Percentiles rank a stretch among this genome's conserved stretches.
phyloP scores from a whole-genome alignment of 2,888 invertebrate genomes.

The Entomobrya proxima region DNA sequence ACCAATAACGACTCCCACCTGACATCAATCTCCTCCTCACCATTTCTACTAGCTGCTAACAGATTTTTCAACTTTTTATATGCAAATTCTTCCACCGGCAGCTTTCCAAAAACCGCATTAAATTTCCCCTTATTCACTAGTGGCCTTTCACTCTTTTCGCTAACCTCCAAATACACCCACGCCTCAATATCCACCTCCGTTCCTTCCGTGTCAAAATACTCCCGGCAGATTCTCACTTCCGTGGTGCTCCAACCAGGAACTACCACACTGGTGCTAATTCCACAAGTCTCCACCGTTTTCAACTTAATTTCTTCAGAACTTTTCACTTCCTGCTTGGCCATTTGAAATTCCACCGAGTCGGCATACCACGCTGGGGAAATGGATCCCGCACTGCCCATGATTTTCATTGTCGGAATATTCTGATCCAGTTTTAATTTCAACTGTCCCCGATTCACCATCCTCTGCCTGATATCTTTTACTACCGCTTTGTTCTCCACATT shows the following conservation, averaged over 20 bases:
- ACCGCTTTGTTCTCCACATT: not conserved
- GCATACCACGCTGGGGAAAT: constrained; percentile 13
- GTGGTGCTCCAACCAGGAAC: not conserved
- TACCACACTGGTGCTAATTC: not conserved
- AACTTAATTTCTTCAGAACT: not conserved
- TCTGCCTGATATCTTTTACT: not conserved
- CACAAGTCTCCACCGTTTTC: not conserved
- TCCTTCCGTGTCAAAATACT: constrained; percentile 7
- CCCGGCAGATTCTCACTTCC: not conserved
- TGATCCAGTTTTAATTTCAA: not conserved
- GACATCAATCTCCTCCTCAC: too few relatives aligned
- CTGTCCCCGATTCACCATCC: not conserved
- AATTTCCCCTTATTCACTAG: not conserved
- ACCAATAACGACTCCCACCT: not conserved
- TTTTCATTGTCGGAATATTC: not conserved
- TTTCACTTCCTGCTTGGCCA: not conserved
- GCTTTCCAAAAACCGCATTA: not conserved
- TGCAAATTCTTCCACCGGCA: not conserved
- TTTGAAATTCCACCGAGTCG: not conserved
- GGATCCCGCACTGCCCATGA: not conserved
- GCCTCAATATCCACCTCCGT: not conserved
- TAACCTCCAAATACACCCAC: not conserved
- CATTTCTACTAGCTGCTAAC: too few relatives aligned
- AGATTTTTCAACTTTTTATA: not conserved
- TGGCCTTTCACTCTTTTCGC: not conserved